Base-by-base conservation (phyloP, 2,888 invertebrate species). In the Mycalesis mineus region DNA sequence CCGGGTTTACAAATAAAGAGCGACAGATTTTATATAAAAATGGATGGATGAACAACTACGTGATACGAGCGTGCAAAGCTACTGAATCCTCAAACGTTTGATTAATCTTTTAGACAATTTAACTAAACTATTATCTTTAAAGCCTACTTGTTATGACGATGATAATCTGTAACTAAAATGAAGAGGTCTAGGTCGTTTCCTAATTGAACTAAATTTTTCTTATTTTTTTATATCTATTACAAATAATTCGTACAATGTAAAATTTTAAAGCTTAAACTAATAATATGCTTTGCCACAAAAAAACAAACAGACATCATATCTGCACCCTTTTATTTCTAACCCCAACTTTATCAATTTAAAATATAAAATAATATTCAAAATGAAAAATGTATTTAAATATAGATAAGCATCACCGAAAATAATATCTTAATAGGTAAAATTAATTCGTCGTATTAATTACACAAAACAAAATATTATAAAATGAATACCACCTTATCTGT, bases 341-440 rank as follows among this genome's bases (percentile, higher is more conserved):
- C 69, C 56, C 59, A 63, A 57, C 65, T 64, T 61, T 55, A 64
- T 63, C 67, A 64, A 69, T 62, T 68, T 64, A 66, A 22, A 62
- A 74, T 70, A 72, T 72, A 62, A 74, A 70, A 72, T 72, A 70
- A 73, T 72, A 70, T 73, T 69, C 66, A 60, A 66, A 65, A 61
- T 63, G 62, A 72, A 69, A 71, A 68, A 69, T 71, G 72, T 72
- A 75, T 71, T 71, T 67, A 71, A 66, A 62, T 66, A 62, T 48
- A 71, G 79, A 84, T 82, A 71, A 78, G 72, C 72, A 84, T 82
- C 79, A 69, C 70, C 68, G 67, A 77, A 80, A 82, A 80, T 84
- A 81, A 89, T 85, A 88, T 84, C 88, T 88, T 80, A 81, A 88
- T 88, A 77, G 65, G 77, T 81, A 78, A 77, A 86, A 88, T 87